Base-by-base conservation (phyloP, 1,140 invertebrate species). In the Chironomus striatipennis region DNA sequence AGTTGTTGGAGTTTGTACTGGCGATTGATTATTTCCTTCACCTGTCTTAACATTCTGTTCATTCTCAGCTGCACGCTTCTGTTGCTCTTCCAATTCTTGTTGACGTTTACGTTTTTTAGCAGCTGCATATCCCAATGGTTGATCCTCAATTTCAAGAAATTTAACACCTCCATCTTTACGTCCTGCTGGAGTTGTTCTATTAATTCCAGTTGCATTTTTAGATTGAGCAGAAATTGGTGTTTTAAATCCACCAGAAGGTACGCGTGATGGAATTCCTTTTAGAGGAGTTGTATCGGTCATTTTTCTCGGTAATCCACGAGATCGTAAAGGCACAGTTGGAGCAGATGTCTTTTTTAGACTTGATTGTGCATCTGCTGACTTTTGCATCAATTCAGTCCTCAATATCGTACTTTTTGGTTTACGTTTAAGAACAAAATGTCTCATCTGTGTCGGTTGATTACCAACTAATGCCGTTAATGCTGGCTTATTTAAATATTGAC, bases 251-350 rank as follows among this genome's bases (percentile, higher is more conserved):
- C 81, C 79, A 7, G 88, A 86, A 7, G 89, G 89, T 77, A 92
- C 88, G 76, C 93, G 86, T 75, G 90, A 94, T 1, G 95, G 94
- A 77, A 97, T 91, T 0, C 94, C 94, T 83, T 95, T 96, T 12
- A 97, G 83, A 0, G 95, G 95, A 8, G 95, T 95, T 92, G 93
- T 93, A 82, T 98, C 95, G 78, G 94, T 96, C 93, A 98, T 96
- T 87, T 96, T 97, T 76, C 96, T 88, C 7, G 94, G 95, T 92
- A 98, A 96, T 77, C 96, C 96, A 80, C 96, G 86, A 57, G 93
- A 95, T 0, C 97, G 89, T 70, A 82, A 72, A 42, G 96, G 96
- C 74, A 98, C 92, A 12, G 95, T 94, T 0, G 93, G 92, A 2
- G 93, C 90, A 73, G 91, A 88, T 74, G 90, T 90, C 80, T 96